Percentiles rank a stretch among this genome's conserved stretches.
Evolutionary conservation across 2,797 vertebrate species (phyloP).

Genomic region (Carduelis carduelis): DNA sequence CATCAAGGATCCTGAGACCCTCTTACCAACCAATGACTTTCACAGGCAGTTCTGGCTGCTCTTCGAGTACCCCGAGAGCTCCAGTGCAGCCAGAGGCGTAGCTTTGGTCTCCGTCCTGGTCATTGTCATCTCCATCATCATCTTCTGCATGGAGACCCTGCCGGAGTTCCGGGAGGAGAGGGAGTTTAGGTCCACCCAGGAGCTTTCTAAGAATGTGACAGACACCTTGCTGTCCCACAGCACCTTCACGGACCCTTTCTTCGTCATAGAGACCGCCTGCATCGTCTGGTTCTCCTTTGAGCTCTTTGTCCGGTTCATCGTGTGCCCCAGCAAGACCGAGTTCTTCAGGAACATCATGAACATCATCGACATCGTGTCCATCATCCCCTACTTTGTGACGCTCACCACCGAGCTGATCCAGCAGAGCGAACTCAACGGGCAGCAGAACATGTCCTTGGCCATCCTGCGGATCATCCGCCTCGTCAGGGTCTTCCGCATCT

Average conservation of each 20-base stretch:
- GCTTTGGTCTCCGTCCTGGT: conserved; percentile 94
- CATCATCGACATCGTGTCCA: conserved; percentile 94
- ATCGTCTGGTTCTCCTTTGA: conserved; percentile 98
- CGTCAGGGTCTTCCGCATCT: conserved; percentile 95
- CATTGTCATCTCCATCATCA: conserved; percentile 95
- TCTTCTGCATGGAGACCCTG: conserved; percentile 97
- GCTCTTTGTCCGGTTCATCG: conserved; percentile 86
- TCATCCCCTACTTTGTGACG: conserved; percentile 96
- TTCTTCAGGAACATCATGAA: conserved; percentile 99
- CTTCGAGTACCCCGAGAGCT: conserved; percentile 97
- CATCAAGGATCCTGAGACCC: conserved; percentile 89
- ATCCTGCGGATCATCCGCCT: conserved; percentile 93
- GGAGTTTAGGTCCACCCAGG: conserved; percentile 77
- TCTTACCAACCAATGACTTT: conserved; percentile 88
- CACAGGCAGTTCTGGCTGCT: conserved; percentile 95
- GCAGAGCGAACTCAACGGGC: conserved; percentile 78
- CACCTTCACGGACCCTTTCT: conserved; percentile 92
- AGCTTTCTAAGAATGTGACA: conserved; percentile 59
- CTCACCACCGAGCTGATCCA: conserved; percentile 91
- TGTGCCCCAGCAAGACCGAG: conserved; percentile 93
- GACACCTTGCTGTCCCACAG: conserved; percentile 72
- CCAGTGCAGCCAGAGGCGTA: conserved; percentile 88
- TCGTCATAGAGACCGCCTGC: conserved; percentile 93
- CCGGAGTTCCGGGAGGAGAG: conserved; percentile 92
- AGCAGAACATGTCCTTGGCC: conserved; percentile 95